Evolutionary conservation across 2,797 vertebrate species (phyloP).

Genomic region (Thripadectes ignobilis): DNA sequence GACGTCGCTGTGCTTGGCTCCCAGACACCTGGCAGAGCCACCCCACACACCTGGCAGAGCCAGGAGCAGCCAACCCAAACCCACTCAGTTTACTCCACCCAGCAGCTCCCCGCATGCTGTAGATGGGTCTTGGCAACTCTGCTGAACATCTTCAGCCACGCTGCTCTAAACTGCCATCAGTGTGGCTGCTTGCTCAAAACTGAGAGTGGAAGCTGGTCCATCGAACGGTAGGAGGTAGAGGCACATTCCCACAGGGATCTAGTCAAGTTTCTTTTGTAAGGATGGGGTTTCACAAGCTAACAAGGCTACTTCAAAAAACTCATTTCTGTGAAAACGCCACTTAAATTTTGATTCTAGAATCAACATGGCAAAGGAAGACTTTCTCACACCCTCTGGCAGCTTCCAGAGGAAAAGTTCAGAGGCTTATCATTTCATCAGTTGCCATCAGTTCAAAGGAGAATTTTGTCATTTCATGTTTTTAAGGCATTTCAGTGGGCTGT

Average conservation of each 20-base stretch:
- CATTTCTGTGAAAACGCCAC: conserved; percentile 30
- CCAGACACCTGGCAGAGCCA: neutral
- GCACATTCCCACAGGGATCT: neutral
- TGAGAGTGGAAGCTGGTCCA: neutral
- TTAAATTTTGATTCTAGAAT: conserved; percentile 44
- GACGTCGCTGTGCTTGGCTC: accelerated
- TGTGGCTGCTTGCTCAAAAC: neutral
- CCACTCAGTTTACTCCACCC: accelerated
- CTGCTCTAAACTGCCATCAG: neutral
- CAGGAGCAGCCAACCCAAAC: neutral
- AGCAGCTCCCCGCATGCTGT: neutral
- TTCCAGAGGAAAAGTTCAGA: conserved; percentile 45
- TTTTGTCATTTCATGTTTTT: conserved; percentile 26
- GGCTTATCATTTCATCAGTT: conserved; percentile 6
- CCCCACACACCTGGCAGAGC: neutral
- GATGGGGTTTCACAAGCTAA: neutral
- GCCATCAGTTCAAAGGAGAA: neutral
- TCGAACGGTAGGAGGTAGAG: neutral
- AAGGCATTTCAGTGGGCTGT: conserved; percentile 21
- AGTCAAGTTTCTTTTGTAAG: neutral
- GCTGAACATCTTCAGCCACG: neutral
- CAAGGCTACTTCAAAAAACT: conserved; percentile 2
- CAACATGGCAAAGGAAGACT: conserved; percentile 23
- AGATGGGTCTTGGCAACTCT: neutral
- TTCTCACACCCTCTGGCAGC: conserved; percentile 30